These are phyloP conservation scores for Emydura subglobosa DNA, from an alignment of 2,113 vertebrate genomes.

Conservation along the genomic window DNA sequence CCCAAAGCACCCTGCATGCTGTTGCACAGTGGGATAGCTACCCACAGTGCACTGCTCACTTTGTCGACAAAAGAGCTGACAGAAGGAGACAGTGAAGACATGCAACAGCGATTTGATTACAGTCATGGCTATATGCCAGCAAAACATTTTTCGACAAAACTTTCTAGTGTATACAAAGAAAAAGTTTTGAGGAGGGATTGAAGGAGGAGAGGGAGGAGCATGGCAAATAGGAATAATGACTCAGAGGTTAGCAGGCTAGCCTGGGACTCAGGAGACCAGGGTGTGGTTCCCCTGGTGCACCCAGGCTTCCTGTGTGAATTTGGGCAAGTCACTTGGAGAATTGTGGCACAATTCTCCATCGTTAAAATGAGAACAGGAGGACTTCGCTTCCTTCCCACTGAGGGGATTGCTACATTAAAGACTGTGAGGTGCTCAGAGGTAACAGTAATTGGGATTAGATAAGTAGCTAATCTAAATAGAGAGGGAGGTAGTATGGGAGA, in stretches of 20 bases:
- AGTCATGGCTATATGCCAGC: no score
- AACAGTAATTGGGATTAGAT: background rate
- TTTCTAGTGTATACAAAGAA: no score
- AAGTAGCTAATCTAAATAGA: background rate
- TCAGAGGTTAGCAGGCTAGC: no score
- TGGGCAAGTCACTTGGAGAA: background rate
- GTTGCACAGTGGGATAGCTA: no score
- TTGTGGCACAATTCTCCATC: background rate
- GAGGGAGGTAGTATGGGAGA: background rate
- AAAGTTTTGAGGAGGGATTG: background rate
- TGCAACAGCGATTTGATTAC: no score
- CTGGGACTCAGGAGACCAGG: background rate
- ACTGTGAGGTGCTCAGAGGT: background rate
- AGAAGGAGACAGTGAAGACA: no score
- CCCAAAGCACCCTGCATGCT: no score
- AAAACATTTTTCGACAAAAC: no score
- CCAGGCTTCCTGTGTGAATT: background rate
- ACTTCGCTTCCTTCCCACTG: background rate
- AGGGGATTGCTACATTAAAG: background rate
- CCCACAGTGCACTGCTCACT: no score
- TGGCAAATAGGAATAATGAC: background rate
- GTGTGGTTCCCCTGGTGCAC: background rate
- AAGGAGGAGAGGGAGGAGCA: background rate
- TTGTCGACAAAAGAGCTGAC: no score
- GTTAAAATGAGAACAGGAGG: accelerated